Conservation (phyloP, 2,888 invertebrate genomes). For the Cryptocephalus primarius region DNA sequence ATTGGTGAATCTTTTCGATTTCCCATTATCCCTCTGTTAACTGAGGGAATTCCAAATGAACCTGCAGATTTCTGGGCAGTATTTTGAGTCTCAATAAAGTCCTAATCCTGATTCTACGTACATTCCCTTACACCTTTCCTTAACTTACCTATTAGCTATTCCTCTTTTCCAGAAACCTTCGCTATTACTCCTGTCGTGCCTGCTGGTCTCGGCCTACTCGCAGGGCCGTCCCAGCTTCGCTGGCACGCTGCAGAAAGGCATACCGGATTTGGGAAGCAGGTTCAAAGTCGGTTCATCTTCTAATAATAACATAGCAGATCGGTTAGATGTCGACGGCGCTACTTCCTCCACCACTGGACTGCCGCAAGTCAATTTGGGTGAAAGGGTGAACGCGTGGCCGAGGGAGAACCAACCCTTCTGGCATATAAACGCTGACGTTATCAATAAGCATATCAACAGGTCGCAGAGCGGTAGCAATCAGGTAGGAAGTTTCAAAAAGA, state of each 20-base stretch:
- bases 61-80: no score
- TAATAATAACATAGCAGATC: slow-evolving; percentile 26
- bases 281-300: slow-evolving; percentile 20
- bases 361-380: slow-evolving; percentile 50
- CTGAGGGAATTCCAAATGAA: no score
- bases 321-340: slow-evolving; percentile 41
- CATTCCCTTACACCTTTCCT: no score
- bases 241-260: slow-evolving; percentile 46
- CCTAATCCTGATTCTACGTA: no score
- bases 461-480: background rate
- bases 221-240: slow-evolving; percentile 58
- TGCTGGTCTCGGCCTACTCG: slow-evolving; percentile 14
- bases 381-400: slow-evolving; percentile 54
- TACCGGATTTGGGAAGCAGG: slow-evolving; percentile 43
- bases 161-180: no score
- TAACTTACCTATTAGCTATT: no score
- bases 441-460: slow-evolving; percentile 37
- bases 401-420: slow-evolving; percentile 61
- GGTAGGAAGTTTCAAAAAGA: no score
- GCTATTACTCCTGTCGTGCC: background rate
- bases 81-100: no score
- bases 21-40: no score
- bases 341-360: slow-evolving; percentile 38
- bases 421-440: slow-evolving; percentile 57
- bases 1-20: no score